Conservation (phyloP, 2,888 invertebrate genomes). For the Reticulitermes lucifugus region DNA sequence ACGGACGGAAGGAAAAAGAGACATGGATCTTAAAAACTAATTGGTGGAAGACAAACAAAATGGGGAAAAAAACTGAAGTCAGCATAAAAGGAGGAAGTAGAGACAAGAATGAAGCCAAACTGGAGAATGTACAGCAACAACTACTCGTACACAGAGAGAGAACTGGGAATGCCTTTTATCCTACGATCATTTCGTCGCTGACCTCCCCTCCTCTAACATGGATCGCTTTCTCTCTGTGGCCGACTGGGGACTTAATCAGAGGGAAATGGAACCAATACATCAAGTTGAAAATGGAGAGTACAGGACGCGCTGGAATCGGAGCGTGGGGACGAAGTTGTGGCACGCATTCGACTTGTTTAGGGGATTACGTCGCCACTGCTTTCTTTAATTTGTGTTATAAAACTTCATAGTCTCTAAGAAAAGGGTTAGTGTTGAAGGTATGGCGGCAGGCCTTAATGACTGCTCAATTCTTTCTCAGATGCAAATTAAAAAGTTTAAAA, state of each 20-base stretch:
- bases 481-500: background rate
- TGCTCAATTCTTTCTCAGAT: background rate
- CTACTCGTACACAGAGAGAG: too few species aligned
- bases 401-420: background rate
- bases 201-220: background rate
- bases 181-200: background rate
- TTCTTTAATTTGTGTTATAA: background rate
- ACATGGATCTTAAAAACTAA: background rate
- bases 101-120: background rate
- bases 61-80: background rate
- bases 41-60: constrained; percentile 18
- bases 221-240: constrained; percentile 3
- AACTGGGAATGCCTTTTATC: too few species aligned
- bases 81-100: background rate
- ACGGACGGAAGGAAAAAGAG: background rate
- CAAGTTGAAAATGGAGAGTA: background rate
- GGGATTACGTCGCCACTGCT: background rate
- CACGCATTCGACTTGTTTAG: too few species aligned
- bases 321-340: background rate
- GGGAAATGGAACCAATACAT: constrained; percentile 23
- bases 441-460: background rate
- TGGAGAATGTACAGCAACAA: background rate
- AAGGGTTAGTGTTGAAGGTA: background rate
- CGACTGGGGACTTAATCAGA: constrained; percentile 4
- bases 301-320: background rate